Evolutionary conservation across 1,140 invertebrate species (phyloP), one percentile per base, ranked within the genome.

Genomic region (Anthonomus grandis): DNA sequence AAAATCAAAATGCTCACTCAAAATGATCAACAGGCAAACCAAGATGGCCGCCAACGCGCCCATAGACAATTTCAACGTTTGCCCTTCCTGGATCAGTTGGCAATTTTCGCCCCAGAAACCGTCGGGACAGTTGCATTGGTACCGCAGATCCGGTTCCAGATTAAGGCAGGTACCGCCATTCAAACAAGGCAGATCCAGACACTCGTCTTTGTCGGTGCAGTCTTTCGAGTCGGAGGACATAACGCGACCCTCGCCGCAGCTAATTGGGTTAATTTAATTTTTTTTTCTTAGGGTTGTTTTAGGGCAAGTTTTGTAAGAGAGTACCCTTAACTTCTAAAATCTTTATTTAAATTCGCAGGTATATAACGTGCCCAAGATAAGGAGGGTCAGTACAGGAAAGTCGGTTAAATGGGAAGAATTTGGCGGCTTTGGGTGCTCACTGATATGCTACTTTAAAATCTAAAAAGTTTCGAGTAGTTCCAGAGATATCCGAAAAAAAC

Each of bases 31-130:
- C 59, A 95, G 86, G 78, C 92, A 95, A 74, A 95, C 90, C 70
- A 95, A 81, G 70, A 96, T 95, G 59, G 92, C 91, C 38, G 92
- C 92, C 59, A 95, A 76, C 39, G 93, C 93, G 51, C 92, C 92
- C 89, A 94, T 93, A 76, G 91, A 92, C 49, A 95, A 83, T 73
- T 93, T 91, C 54, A 96, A 80, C 41, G 91, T 93, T 76, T 92
- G 91, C 58, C 91, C 92, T 73, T 95, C 90, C 71, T 94, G 90
- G 31, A 93, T 85, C 45, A 93, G 81, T 73, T 96, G 91, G 77
- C 95, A 98, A 74, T 95, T 90, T 67, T 90, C 87, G 49, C 95
- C 95, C 83, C 86, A 93, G 78, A 91, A 98, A 34, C 93, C 92
- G 56, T 89, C 86, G 3, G 88, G 87, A 73, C 95, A 96, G 56